Percentiles rank a stretch among this genome's conserved stretches.
Conservation (phyloP, 2,888 invertebrate genomes). For the Ophraella communa region DNA sequence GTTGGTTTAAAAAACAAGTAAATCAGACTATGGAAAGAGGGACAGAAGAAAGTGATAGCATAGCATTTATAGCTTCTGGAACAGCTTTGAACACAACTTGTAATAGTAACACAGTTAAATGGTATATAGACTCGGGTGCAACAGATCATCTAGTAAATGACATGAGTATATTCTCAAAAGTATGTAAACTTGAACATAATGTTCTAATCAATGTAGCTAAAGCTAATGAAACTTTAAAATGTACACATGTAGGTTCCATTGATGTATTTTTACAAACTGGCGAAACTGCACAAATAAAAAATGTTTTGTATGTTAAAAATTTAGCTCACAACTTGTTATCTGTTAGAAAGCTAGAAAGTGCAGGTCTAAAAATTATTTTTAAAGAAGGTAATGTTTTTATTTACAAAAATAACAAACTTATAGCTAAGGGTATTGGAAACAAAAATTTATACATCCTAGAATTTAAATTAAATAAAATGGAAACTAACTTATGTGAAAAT, state of each 20-base stretch:
- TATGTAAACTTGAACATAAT: background rate
- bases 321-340: background rate
- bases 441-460: background rate
- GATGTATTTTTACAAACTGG: background rate
- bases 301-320: constrained; percentile 3
- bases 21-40: background rate
- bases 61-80: background rate
- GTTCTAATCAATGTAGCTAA: constrained; percentile 1
- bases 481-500: background rate
- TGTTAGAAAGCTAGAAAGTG: background rate
- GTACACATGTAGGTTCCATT: background rate
- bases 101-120: background rate
- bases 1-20: background rate
- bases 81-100: background rate
- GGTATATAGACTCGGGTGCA: background rate
- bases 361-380: background rate
- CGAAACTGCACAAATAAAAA: background rate
- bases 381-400: background rate
- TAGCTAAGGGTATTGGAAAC: background rate
- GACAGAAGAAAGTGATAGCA: background rate
- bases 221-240: background rate
- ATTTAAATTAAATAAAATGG: background rate
- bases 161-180: background rate
- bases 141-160: background rate
- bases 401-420: background rate